Evolutionary conservation across 2,888 invertebrate species (phyloP), one percentile per base, ranked within the genome.

Genomic region (Andrena minutula): DNA sequence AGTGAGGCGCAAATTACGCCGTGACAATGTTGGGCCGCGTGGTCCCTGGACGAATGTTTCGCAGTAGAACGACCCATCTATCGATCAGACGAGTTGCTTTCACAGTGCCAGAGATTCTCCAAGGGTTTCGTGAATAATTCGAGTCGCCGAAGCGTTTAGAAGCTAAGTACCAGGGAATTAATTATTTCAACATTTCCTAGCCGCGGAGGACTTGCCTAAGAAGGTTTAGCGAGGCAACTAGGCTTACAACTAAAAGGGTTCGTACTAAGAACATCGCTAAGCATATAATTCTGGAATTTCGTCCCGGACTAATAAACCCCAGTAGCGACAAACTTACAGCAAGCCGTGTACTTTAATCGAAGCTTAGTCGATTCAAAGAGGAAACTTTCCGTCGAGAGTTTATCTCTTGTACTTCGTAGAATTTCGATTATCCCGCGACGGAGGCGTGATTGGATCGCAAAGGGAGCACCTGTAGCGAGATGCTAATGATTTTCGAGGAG

Each of bases 1-100:
- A 80, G 64, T 73, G 79, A 79, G 23, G 63, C 66, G 47, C 41
- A 35, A 69, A 80, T 41, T 41, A 41, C 41, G 12, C 41, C 41
- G 41, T 0, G 41, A 41, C 41, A 41, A 16, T 41, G 41, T 41
- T 41, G 41, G 41, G 41, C 16, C 16, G 41, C 41, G 16, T 4
- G 16, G 16, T 41, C 41, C 41, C 41, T 4, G 41, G 41, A 41
- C 41, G 41, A 41, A 12, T 41, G 41, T 41, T 41, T 41, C 12
- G 1, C 12, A 41, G 41, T 16, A 16, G 41, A 41, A 41, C 16
- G 16, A 12, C 4, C 41, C 41, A 41, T 12, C 16, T 1, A 4
- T 4, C 3, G 41, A 41, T 41, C 41, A 16, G 41, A 16, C 41
- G 1, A 41, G 12, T 41, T 12, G 12, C 12, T 41, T 41, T 10